Base-by-base conservation (phyloP, 2,888 invertebrate genomes). In the Melikaiella ostensackeni region DNA sequence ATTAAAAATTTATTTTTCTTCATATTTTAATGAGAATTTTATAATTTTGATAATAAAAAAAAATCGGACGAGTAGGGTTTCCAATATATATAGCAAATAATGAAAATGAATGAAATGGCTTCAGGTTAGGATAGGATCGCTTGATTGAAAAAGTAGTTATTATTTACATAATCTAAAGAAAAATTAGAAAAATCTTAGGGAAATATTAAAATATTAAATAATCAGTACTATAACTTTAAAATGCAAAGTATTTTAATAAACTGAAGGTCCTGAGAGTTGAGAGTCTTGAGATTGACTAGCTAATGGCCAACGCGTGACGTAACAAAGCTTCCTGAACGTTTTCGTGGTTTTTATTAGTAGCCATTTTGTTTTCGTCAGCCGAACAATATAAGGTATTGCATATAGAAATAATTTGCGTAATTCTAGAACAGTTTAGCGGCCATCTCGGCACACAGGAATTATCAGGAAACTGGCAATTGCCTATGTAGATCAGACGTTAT, bases 361-460 rank as follows among this genome's bases (percentile, higher is more conserved):
- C 91, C 90, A 91, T 91, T 89, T 91, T 91, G 90, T 90, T 89
- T 88, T 88, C 88, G 80, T 86, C 86, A 78, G 81, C 84, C 86
- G 85, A 87, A 85, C 88, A 85, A 86, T 89, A 87, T 84, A 89
- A 90, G 91, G 91, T 91, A 91, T 90, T 89, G 86, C 84, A 84
- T 81, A 85, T 85, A 88, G 81, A 84, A 79, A 84, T 89, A 85
- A 87, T 88, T 86, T 81, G 84, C 75, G 84, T 88, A 86, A 84
- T 82, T 83, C 82, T 86, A 88, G 78, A 76, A 77, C 81, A 80
- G 80, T 84, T 84, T 83, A 74, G 75, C 42, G 64, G 77, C 74
- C 75, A 80, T 75, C 70, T 50, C 59, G 73, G 50, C 63, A 61
- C 64, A 66, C 76, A 61, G 78, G 62, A 78, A 76, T 55, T 50